Percentiles rank a stretch among this genome's conserved stretches.
Evolutionary conservation across 92 coral and sea anemone species (phyloP).

Genomic region (Ricordea florida): DNA sequence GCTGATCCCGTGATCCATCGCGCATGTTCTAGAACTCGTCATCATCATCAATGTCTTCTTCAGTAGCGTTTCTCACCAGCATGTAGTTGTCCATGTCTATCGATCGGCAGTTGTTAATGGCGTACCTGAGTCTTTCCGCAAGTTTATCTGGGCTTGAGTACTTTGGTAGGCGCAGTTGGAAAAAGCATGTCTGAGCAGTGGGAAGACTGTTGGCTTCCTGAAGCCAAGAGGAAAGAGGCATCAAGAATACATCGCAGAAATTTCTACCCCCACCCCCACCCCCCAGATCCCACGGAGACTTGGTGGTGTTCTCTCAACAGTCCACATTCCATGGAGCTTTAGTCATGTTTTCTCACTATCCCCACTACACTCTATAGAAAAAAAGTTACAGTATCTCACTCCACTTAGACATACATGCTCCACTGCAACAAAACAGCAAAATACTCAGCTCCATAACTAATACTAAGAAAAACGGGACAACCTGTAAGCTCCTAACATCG

Average conservation of each 20-base stretch:
- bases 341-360: no score
- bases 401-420: no score
- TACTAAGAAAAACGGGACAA: no score
- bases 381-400: no score
- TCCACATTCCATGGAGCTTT: no score
- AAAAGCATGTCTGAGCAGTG: conserved; percentile 89
- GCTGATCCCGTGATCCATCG: no score
- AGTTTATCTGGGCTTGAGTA: conserved; percentile 75
- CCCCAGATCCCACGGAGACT: no score
- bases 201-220: conserved; percentile 86
- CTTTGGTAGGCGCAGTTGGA: conserved; percentile 85
- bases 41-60: conserved; percentile 78
- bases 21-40: conserved; percentile 5
- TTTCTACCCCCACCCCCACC: neutral
- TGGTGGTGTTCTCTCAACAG: no score
- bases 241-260: neutral
- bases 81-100: conserved; percentile 91
- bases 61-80: conserved; percentile 78
- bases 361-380: no score
- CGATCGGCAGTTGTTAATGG: conserved; percentile 89
- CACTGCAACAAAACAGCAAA: no score
- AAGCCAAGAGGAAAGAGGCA: neutral
- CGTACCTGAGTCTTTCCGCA: conserved; percentile 82
- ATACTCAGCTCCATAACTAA: no score
- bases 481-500: no score